phyloP scores from a whole-genome alignment of 2,113 vertebrate genomes.

The Geococcyx californianus region DNA sequence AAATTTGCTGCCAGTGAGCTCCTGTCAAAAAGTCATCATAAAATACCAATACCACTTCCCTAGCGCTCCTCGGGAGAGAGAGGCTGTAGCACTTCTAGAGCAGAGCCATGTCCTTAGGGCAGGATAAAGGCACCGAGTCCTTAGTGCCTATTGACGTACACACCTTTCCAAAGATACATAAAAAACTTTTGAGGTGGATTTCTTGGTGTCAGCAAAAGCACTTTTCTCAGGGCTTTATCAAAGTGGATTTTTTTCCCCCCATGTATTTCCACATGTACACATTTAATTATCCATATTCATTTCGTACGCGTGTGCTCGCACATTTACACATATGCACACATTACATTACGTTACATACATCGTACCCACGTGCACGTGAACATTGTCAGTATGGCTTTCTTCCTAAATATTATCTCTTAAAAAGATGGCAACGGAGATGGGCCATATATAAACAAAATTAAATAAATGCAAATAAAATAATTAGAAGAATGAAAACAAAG shows the following conservation, averaged over 20 bases:
- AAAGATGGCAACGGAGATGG: background rate
- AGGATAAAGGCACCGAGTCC: background rate
- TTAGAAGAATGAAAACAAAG: background rate
- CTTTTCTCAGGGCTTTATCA: background rate
- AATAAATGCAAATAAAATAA: background rate
- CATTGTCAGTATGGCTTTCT: background rate
- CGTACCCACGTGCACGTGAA: background rate
- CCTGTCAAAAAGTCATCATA: background rate
- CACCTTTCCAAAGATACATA: background rate
- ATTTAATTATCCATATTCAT: background rate
- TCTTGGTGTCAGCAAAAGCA: background rate
- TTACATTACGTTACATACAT: background rate
- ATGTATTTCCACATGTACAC: background rate
- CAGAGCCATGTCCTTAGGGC: background rate
- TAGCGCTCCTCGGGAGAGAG: background rate
- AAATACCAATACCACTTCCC: background rate
- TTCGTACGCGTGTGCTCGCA: background rate
- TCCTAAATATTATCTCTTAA: background rate
- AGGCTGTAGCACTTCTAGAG: background rate
- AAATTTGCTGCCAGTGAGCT: background rate
- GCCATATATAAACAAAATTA: background rate
- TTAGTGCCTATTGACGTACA: background rate
- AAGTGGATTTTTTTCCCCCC: background rate
- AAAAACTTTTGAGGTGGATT: background rate
- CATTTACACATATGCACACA: fast-evolving